These are phyloP conservation scores for Epinephelus lanceolatus DNA, from an alignment of 2,113 vertebrate species.

Conservation along the genomic window DNA sequence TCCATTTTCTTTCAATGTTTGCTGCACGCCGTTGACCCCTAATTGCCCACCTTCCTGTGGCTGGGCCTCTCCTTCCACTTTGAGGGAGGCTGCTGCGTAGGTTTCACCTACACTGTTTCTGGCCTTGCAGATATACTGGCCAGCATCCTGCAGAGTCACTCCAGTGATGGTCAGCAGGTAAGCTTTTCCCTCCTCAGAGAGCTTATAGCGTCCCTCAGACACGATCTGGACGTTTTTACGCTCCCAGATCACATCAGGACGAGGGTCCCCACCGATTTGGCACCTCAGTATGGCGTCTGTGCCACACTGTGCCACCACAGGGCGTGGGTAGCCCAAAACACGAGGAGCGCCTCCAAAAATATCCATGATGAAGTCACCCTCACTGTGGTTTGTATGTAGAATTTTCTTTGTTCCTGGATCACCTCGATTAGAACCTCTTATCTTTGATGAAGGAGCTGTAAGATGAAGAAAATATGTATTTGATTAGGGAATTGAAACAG, in stretches of 20 bases:
- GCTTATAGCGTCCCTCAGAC: constrained; percentile 82
- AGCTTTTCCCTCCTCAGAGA: constrained; percentile 87
- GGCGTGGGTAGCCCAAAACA: constrained; percentile 91
- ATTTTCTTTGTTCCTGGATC: neutral
- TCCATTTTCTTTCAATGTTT: constrained; percentile 41
- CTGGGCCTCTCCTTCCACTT: constrained; percentile 83
- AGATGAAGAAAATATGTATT: constrained; percentile 16
- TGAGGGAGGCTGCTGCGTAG: constrained; percentile 90
- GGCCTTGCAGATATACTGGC: constrained; percentile 94
- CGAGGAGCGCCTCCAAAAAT: constrained; percentile 90
- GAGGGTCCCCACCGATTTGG: constrained; percentile 91
- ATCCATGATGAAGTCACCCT: constrained; percentile 83
- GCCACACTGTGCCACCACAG: constrained; percentile 87
- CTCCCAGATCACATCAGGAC: constrained; percentile 92
- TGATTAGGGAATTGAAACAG: neutral
- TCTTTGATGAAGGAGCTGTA: constrained; percentile 35
- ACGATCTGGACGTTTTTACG: constrained; percentile 86
- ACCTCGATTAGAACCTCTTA: neutral
- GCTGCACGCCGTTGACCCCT: constrained; percentile 38
- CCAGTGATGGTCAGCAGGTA: constrained; percentile 88
- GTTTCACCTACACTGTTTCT: constrained; percentile 92
- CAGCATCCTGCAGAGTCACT: constrained; percentile 87
- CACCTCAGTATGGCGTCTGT: constrained; percentile 88
- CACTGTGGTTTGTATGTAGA: neutral
- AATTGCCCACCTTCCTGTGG: constrained; percentile 16